Evolutionary conservation across 2,113 vertebrate species (phyloP), one percentile per base, ranked within the genome.

Genomic region (Spermophilus dauricus): DNA sequence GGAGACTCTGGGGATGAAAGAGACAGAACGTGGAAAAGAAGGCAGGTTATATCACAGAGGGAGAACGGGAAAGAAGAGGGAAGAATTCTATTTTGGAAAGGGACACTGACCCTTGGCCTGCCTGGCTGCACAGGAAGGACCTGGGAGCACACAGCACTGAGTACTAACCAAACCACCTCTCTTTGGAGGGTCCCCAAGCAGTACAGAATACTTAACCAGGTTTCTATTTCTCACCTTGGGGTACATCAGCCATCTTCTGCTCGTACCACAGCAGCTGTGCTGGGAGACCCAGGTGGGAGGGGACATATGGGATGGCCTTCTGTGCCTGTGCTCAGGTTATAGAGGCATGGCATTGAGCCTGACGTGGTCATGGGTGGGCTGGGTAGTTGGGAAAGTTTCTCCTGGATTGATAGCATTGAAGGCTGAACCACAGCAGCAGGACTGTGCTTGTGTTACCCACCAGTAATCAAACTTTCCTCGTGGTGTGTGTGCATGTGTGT

Each of bases 31-130:
- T 22, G 22, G 65, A n/a, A 83, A 76, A 65, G 37, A 61, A 63
- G 85, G 45, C 9, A 18, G 20, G 14, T 28, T 24, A 24, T 22
- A 22, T 32, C 32, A 53, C 6, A n/a, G 94, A 73, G n/a, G 48
- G 61, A 48, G 18, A 34, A 45, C 12, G 20, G 76, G 63, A 51
- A 24, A 63, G 58, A 45, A 20, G 75, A 82, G 89, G 95, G 96
- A 67, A 94, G 97, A 97, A 48, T 65, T 67, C 90, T 82, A 67
- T 72, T 37, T 85, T 84, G 93, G 97, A 98, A 98, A 98, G 98
- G 96, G 96, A 98, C 98, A 98, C 97, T 98, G n/a, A n/a, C n/a
- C n/a, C n/a, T n/a, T n/a, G n/a, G n/a, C n/a, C n/a, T n/a, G n/a
- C n/a, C n/a, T n/a, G n/a, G n/a, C n/a, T n/a, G n/a, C n/a, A n/a